Percentiles rank a stretch among this genome's conserved stretches.
Conservation (phyloP, 2,113 vertebrate genomes). For the Sitta europaea region DNA sequence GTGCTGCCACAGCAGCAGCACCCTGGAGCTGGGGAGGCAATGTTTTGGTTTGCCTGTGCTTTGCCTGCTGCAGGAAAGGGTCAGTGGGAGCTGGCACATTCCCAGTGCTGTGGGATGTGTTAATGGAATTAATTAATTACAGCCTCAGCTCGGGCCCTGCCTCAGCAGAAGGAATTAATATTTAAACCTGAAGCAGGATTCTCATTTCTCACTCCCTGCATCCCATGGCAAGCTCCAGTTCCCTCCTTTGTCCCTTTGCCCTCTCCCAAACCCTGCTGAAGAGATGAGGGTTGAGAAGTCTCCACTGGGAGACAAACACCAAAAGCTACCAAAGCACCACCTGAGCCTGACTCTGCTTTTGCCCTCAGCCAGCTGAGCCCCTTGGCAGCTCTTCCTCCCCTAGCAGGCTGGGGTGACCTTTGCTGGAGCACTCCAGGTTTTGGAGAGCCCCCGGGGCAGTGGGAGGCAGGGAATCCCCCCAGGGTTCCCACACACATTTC, state of each 20-base stretch:
- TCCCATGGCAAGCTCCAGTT: not conserved
- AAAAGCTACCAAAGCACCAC: not conserved
- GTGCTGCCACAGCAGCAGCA: not conserved
- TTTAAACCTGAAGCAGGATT: not conserved
- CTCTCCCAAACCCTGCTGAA: not conserved
- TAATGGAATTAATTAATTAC: not conserved
- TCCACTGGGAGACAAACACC: not conserved
- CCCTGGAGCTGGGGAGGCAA: rapidly evolving
- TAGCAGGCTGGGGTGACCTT: not conserved
- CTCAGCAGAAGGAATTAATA: not conserved
- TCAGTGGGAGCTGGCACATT: not conserved
- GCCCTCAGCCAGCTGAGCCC: not conserved
- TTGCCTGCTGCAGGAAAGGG: not conserved
- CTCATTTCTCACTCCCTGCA: not conserved
- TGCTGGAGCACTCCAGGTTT: not conserved
- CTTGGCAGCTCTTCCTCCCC: not conserved
- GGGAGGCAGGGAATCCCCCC: conserved; percentile 56
- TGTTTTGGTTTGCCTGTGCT: not conserved
- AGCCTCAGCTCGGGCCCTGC: not conserved
- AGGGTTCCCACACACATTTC: conserved; percentile 23
- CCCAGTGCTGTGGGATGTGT: not conserved
- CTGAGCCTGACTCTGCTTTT: not conserved
- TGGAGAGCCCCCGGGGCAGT: conserved; percentile 22
- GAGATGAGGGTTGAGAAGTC: not conserved
- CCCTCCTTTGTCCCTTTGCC: not conserved